phyloP scores from a whole-genome alignment of 1,140 invertebrate genomes.

The Uloborus diversus region DNA sequence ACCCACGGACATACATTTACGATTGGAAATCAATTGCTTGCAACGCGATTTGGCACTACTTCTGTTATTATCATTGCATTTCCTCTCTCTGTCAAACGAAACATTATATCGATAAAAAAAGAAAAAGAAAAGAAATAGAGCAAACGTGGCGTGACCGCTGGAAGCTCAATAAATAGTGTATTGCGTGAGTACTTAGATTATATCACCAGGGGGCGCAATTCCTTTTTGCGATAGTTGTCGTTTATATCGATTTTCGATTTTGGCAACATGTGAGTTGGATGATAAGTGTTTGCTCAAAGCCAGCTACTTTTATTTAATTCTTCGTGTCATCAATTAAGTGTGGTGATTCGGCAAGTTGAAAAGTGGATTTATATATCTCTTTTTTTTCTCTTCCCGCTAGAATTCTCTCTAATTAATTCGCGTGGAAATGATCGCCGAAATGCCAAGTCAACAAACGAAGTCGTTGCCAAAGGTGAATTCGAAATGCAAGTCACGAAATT shows the following conservation, averaged over 20 bases:
- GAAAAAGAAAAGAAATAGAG: constrained; percentile 1
- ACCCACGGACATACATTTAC: background rate
- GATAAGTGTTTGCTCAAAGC: constrained; percentile 33
- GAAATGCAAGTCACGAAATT: constrained; percentile 32
- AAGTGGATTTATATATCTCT: background rate
- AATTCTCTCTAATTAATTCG: constrained; percentile 14
- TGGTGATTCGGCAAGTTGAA: background rate
- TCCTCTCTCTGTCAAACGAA: background rate
- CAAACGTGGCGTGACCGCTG: constrained; percentile 8
- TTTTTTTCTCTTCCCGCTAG: background rate
- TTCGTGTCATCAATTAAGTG: constrained; percentile 32
- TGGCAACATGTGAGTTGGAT: constrained; percentile 21
- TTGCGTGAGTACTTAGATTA: constrained; percentile 33
- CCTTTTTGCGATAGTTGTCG: constrained; percentile 8
- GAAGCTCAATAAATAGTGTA: constrained; percentile 21
- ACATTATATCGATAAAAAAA: constrained; percentile 20
- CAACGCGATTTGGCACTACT: constrained; percentile 27
- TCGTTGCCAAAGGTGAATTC: background rate
- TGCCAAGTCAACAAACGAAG: constrained; percentile 7
- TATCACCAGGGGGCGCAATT: background rate
- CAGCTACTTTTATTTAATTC: constrained; percentile 36
- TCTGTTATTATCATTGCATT: background rate
- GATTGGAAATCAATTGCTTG: constrained; percentile 35
- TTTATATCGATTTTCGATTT: constrained; percentile 39
- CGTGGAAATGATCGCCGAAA: background rate